These are phyloP conservation scores for Cinclus mexicanus DNA, from an alignment of 2,113 vertebrate genomes.

Conservation along the genomic window DNA sequence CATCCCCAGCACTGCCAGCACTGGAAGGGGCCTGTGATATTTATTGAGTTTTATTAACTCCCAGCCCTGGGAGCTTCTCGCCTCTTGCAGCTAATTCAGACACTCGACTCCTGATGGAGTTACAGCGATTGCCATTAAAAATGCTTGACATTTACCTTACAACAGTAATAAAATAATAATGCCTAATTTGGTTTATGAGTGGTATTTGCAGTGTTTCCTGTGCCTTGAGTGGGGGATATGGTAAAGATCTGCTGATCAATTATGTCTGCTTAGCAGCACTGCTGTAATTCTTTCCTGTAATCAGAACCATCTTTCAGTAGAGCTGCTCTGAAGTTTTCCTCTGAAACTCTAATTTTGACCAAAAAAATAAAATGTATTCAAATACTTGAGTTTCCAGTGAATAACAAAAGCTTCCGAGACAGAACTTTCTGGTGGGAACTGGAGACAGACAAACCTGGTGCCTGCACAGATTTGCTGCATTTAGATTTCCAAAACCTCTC, in stretches of 20 bases:
- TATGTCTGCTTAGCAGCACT: slow-evolving; percentile 24
- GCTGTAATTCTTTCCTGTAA: slow-evolving; percentile 53
- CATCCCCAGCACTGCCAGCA: background rate
- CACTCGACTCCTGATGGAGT: background rate
- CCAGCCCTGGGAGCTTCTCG: background rate
- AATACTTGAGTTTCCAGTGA: slow-evolving; percentile 13
- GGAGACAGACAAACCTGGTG: background rate
- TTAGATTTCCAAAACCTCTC: background rate
- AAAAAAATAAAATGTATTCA: slow-evolving; percentile 26
- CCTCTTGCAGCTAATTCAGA: slow-evolving; percentile 28
- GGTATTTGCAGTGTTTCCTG: slow-evolving; percentile 55
- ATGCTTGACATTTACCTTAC: slow-evolving; percentile 65
- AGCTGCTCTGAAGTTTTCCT: slow-evolving; percentile 36
- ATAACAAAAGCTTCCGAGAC: slow-evolving; percentile 24
- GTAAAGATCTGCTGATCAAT: slow-evolving; percentile 46
- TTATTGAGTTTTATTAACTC: slow-evolving; percentile 58
- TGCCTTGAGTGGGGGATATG: slow-evolving; percentile 37
- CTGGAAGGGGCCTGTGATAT: background rate
- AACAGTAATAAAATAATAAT: slow-evolving; percentile 63
- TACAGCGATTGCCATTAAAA: slow-evolving; percentile 50
- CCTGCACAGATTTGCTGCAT: background rate
- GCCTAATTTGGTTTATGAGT: slow-evolving; percentile 52
- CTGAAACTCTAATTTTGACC: slow-evolving; percentile 32
- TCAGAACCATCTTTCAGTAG: slow-evolving; percentile 17
- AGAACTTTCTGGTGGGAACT: background rate